A percentile compares a stretch with the other conserved stretches of the same genome.
phyloP scores from a whole-genome alignment of 2,888 invertebrate genomes.

The Nomada fucata region DNA sequence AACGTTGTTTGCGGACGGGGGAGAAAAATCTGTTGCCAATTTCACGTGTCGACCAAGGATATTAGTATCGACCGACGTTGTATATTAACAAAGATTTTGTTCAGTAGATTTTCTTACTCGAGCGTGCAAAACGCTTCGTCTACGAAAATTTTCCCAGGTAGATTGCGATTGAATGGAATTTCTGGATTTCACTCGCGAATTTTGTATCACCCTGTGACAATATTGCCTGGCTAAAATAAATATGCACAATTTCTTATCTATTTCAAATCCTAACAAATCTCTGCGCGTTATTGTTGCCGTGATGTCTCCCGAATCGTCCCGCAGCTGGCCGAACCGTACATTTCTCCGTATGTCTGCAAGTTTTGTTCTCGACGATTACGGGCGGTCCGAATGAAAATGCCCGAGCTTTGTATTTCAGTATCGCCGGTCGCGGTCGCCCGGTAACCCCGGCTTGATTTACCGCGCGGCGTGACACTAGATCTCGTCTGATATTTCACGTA shows the following conservation, averaged over 20 bases:
- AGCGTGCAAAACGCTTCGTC: too few species aligned
- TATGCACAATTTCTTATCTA: neutral
- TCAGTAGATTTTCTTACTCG: too few species aligned
- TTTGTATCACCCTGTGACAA: too few species aligned
- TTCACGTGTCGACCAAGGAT: too few species aligned
- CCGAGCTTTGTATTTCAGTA: constrained; percentile 72
- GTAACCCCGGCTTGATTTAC: constrained; percentile 75
- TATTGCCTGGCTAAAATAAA: too few species aligned
- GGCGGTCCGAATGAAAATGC: constrained; percentile 66
- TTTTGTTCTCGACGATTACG: constrained; percentile 68
- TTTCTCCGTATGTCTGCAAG: constrained; percentile 52
- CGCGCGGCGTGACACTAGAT: constrained; percentile 72
- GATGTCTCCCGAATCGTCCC: constrained; percentile 44
- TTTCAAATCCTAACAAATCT: neutral
- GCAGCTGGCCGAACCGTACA: constrained; percentile 34
- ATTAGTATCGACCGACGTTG: too few species aligned
- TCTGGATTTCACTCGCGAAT: too few species aligned
- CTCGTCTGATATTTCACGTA: constrained; percentile 75
- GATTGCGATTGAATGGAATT: too few species aligned
- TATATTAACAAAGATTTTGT: too few species aligned
- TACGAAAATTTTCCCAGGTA: too few species aligned
- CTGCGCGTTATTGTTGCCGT: neutral
- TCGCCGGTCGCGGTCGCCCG: constrained; percentile 69
- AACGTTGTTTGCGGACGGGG: too few species aligned
- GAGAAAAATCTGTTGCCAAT: too few species aligned